Evolutionary conservation across 2,797 vertebrate species (phyloP).

Genomic region (Peromyscus aztecus): DNA sequence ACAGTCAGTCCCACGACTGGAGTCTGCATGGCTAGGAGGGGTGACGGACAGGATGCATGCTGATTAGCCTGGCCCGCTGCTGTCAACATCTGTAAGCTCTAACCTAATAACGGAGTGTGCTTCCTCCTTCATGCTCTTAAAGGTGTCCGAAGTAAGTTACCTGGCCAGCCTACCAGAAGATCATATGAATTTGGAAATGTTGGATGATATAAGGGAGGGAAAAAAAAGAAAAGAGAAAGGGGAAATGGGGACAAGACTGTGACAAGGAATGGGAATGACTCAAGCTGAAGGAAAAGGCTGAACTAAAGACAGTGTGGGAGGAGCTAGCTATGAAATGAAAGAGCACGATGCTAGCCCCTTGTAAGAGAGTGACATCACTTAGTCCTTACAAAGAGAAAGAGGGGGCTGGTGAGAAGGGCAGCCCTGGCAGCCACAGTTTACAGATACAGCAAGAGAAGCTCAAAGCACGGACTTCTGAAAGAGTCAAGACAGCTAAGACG

Average conservation of each 20-base stretch:
- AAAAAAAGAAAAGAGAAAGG: background rate
- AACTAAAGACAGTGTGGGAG: conserved; percentile 27
- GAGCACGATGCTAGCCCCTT: background rate
- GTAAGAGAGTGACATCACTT: background rate
- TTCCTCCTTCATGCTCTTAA: background rate
- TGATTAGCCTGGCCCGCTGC: background rate
- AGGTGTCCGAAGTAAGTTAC: conserved; percentile 16
- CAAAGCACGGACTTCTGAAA: background rate
- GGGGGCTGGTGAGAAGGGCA: background rate
- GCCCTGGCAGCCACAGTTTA: background rate
- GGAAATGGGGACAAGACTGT: conserved; percentile 6
- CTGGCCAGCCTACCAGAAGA: background rate
- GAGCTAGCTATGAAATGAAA: conserved; percentile 7
- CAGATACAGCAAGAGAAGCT: conserved; percentile 16
- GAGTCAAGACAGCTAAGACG: conserved; percentile 19
- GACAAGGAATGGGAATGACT: conserved; percentile 9
- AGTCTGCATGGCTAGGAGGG: conserved; percentile 25
- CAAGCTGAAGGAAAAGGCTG: background rate
- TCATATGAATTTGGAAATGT: conserved; percentile 15
- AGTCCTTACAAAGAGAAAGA: background rate
- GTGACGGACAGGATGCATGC: background rate
- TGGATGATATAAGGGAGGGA: background rate
- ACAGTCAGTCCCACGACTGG: conserved; percentile 4
- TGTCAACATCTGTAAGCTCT: background rate
- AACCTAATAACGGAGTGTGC: background rate